Percentiles rank a stretch among this genome's conserved stretches.
Evolutionary conservation across 2,113 vertebrate genomes (phyloP).

Genomic region (Rattus norvegicus): GRCr8 NC_086023.1:68837001-68837500

Average conservation of each 20-base stretch:
- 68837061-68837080: neutral
- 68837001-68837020: neutral
- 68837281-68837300: slow-evolving; percentile 9
- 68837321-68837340: neutral
- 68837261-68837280: neutral
- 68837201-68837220: neutral
- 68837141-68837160: neutral
- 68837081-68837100: neutral
- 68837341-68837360: neutral
- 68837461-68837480: neutral
- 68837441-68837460: neutral
- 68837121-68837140: neutral
- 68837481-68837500: neutral
- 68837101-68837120: neutral
- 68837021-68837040: slow-evolving; percentile 2
- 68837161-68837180: neutral
- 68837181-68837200: neutral
- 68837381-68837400: neutral
- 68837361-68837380: neutral
- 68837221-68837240: neutral
- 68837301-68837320: neutral
- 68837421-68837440: no score
- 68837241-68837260: neutral
- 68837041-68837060: neutral
- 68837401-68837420: neutral